A percentile compares a stretch with the other conserved stretches of the same genome.
These are phyloP conservation scores for Ceuthmochares aereus DNA, from an alignment of 2,113 vertebrate species.

Conservation along the genomic window DNA sequence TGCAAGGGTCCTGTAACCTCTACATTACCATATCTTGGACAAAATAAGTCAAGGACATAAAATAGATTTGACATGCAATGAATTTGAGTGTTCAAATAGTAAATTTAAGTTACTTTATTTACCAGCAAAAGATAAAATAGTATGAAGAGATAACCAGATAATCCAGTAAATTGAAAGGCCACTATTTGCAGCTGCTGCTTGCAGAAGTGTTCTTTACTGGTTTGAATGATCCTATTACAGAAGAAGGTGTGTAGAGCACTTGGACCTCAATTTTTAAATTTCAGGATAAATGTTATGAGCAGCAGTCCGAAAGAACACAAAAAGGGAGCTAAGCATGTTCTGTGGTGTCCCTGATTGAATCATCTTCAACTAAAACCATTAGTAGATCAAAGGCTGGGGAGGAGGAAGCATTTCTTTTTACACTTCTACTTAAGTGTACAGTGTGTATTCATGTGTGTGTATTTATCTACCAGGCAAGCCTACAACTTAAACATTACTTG, in stretches of 20 bases:
- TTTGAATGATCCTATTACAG: not conserved
- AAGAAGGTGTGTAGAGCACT: not conserved
- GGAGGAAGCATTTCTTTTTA: not conserved
- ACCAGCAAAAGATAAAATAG: not conserved
- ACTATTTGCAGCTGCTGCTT: not conserved
- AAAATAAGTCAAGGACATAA: not conserved
- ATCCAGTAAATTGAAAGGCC: not conserved
- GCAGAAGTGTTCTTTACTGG: not conserved
- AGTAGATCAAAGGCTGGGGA: not conserved
- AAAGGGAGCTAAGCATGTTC: not conserved
- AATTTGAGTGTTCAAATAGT: not conserved
- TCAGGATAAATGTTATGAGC: not conserved
- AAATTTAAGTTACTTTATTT: not conserved
- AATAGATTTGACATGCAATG: not conserved
- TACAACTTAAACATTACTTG: not conserved
- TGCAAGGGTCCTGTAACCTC: not conserved
- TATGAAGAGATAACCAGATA: not conserved
- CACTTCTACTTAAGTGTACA: not conserved
- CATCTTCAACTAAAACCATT: not conserved
- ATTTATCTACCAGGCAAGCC: not conserved
- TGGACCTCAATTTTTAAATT: not conserved
- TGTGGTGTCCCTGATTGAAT: not conserved
- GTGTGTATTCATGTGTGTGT: accelerated
- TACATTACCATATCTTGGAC: not conserved
- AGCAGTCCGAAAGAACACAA: not conserved